phyloP scores from a whole-genome alignment of 1,140 invertebrate genomes.

The Tetragnatha versicolor region DNA sequence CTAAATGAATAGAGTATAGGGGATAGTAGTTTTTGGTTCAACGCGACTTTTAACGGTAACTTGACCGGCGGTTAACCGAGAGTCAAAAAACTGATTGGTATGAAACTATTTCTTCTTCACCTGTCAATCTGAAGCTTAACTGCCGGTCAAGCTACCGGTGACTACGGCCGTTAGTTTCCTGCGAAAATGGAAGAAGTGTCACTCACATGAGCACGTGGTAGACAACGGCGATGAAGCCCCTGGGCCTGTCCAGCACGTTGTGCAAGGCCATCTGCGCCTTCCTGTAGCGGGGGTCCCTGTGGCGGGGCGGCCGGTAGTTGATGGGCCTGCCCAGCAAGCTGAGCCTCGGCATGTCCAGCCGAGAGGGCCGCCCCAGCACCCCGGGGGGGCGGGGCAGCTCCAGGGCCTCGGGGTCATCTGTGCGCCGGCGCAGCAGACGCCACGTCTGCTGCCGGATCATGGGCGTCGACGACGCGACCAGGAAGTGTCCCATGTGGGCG shows the following conservation, averaged over 20 bases:
- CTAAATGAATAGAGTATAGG: no score
- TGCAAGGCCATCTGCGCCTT: conserved; percentile 86
- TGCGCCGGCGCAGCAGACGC: conserved; percentile 8
- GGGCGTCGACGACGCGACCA: neutral
- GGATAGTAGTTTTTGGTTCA: no score
- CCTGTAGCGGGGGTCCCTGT: conserved; percentile 85
- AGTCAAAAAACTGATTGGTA: no score
- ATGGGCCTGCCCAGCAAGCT: conserved; percentile 88
- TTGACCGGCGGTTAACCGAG: no score
- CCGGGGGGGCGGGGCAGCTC: conserved; percentile 8
- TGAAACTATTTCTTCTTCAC: no score
- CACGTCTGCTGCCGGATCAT: conserved; percentile 35
- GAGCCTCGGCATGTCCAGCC: conserved; percentile 69
- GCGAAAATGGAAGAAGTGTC: no score
- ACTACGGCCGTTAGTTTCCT: no score
- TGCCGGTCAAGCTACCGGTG: no score
- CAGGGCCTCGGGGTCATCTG: conserved; percentile 24
- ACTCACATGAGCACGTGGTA: conserved; percentile 94
- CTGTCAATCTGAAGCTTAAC: no score
- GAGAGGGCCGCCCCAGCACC: conserved; percentile 24
- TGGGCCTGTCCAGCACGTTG: conserved; percentile 90
- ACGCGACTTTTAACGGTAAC: no score
- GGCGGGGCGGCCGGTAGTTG: conserved; percentile 73
- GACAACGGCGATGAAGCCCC: conserved; percentile 79
- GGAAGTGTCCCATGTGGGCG: conserved; percentile 12